Conservation (phyloP, 2,888 invertebrate genomes). For the Tinea pellionella region DNA sequence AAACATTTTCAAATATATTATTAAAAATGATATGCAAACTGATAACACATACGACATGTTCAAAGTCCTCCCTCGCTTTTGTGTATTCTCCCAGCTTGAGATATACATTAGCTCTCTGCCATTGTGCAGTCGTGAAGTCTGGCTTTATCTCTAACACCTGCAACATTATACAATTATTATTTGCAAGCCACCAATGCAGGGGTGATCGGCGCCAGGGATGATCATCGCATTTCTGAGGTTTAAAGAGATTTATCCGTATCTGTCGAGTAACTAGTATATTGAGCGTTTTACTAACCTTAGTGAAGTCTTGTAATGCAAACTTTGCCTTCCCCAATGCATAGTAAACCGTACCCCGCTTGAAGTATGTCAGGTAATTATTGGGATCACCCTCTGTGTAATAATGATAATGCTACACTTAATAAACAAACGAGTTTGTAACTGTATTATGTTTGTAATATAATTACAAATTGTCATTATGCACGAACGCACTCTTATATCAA, state of each 20-base stretch:
- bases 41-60: slow-evolving; percentile 76
- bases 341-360: slow-evolving; percentile 95
- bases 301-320: slow-evolving; percentile 94
- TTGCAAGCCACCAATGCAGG: too few species aligned
- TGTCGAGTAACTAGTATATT: too few species aligned
- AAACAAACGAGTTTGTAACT: neutral
- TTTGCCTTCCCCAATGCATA: slow-evolving; percentile 95
- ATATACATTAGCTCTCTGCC: slow-evolving; percentile 88
- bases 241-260: too few species aligned
- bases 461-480: too few species aligned
- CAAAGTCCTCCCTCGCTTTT: slow-evolving; percentile 84
- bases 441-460: neutral
- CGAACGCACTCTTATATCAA: too few species aligned
- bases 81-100: slow-evolving; percentile 90
- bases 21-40: too few species aligned
- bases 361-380: slow-evolving; percentile 94
- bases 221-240: too few species aligned
- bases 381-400: slow-evolving; percentile 90
- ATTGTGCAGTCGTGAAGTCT: slow-evolving; percentile 89
- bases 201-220: too few species aligned
- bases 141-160: slow-evolving; percentile 91
- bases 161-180: too few species aligned
- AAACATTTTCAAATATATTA: too few species aligned
- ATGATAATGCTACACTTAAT: neutral
- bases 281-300: slow-evolving; percentile 70